Evolutionary conservation across 2,797 vertebrate species (phyloP).

Genomic region (Uromys caudimaculatus): DNA sequence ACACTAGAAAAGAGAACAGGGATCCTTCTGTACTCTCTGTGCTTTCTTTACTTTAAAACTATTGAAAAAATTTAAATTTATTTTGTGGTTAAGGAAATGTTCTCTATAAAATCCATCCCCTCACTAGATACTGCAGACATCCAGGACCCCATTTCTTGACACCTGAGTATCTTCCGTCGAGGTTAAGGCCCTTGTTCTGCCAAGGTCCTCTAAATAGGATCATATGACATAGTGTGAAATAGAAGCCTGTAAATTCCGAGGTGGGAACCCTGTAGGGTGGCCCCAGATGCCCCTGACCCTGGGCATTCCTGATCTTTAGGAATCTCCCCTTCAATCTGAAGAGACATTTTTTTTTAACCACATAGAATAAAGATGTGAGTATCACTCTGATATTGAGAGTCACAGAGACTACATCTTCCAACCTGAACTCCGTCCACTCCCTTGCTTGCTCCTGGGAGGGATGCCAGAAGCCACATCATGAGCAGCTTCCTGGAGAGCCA

Average conservation of each 20-base stretch:
- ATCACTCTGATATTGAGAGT: background rate
- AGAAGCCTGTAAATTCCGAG: background rate
- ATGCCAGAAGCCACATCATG: too few species aligned
- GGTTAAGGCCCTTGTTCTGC: background rate
- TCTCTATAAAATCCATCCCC: background rate
- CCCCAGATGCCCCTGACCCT: fast-evolving
- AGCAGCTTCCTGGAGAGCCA: background rate
- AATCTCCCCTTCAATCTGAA: background rate
- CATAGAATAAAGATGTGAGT: background rate
- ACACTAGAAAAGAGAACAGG: background rate
- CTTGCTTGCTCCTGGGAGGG: background rate
- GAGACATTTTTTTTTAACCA: background rate
- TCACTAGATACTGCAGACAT: background rate
- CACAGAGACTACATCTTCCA: background rate
- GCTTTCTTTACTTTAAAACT: background rate
- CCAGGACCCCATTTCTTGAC: background rate
- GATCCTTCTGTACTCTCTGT: background rate
- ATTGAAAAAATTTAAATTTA: background rate
- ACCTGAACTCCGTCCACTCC: background rate
- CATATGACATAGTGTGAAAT: background rate
- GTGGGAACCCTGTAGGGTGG: background rate
- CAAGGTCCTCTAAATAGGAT: background rate
- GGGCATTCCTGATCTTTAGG: too few species aligned
- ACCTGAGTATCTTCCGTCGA: background rate
- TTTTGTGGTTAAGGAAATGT: background rate